Base-by-base conservation (phyloP, 2,113 vertebrate genomes). In the Chroicocephalus ridibundus region DNA sequence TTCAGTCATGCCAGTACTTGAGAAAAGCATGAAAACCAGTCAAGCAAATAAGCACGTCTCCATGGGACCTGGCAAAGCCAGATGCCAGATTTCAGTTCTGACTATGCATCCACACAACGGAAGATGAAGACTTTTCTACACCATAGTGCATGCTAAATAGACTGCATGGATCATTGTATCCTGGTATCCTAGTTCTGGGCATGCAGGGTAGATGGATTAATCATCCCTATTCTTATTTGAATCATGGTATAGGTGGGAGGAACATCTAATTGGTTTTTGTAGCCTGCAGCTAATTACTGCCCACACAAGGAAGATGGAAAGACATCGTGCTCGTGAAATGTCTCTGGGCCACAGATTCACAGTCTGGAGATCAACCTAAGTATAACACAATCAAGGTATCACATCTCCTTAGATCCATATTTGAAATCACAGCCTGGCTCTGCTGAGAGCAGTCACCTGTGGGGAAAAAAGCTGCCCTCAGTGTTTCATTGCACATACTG, bases 171-270 rank as follows among this genome's bases (percentile, higher is more conserved):
- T 71, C 12, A 68, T 31, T 54, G 44, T 51, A 90, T 91, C 68
- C 69, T 3, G 40, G 34, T 76, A 69, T 86, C 36, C 26, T 8
- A 54, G 68, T 91, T 93, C 76, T 34, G 88, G 76, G 71, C 72
- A 78, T 1, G 3, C 26, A 88, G 19, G 40, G 55, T 44, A 78
- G 61, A 75, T 32, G 47, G 71, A 88, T 92, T 94, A 95, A 92
- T 96, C 95, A 97, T 78, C 88, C 34, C 49, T 76, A 47, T 82
- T 97, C 86, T 89, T 57, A 86, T 78, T 26, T 82, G 88, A 96
- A 86, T 95, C 86, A 54, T 21, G 29, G n/a, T 61, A 64, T 19
- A 90, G 51, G 95, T 84, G 80, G 92, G 91, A 96, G 65, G 77
- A 94, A 93, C 72, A 66, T 94, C 70, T 91, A 92, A 84, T 91